A percentile compares a stretch with the other conserved stretches of the same genome.
These are phyloP conservation scores for Druon quercuslanigerum DNA, from an alignment of 1,140 invertebrate species.

Conservation along the genomic window DNA sequence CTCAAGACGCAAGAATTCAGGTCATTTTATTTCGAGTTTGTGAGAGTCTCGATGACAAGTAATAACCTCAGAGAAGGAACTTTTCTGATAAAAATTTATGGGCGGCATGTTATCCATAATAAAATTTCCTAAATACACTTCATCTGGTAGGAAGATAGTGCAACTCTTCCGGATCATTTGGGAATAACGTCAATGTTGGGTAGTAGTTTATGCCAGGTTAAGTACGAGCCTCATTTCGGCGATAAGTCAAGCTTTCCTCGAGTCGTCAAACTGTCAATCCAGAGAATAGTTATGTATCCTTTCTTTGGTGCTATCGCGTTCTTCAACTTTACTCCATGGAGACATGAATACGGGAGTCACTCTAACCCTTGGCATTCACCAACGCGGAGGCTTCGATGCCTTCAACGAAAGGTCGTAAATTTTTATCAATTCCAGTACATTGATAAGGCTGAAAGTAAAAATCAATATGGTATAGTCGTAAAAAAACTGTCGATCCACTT, in stretches of 20 bases:
- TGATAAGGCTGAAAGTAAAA: conserved; percentile 16
- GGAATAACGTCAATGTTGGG: conserved; percentile 47
- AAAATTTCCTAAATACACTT: conserved; percentile 38
- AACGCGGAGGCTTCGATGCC: not conserved
- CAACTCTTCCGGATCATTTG: conserved; percentile 17
- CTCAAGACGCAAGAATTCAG: too few relatives aligned
- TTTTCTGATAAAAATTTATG: conserved; percentile 47
- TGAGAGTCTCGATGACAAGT: conserved; percentile 11
- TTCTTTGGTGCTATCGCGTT: conserved; percentile 43
- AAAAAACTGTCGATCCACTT: conserved; percentile 5
- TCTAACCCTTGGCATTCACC: conserved; percentile 5
- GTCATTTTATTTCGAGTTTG: too few relatives aligned
- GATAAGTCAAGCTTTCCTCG: conserved; percentile 57
- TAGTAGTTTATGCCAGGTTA: conserved; percentile 51
- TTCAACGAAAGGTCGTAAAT: conserved; percentile 7
- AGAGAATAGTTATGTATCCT: conserved; percentile 42
- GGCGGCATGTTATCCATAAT: conserved; percentile 34
- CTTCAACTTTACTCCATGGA: conserved; percentile 7
- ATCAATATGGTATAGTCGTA: conserved; percentile 21
- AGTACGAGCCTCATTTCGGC: conserved; percentile 51
- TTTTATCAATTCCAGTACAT: conserved; percentile 30
- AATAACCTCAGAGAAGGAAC: conserved; percentile 46
- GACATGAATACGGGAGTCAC: conserved; percentile 15
- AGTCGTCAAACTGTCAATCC: conserved; percentile 53
- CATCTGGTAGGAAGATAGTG: conserved; percentile 21